Evolutionary conservation across 2,113 vertebrate genomes (phyloP).

Genomic region (Neotragus moschatus): DNA sequence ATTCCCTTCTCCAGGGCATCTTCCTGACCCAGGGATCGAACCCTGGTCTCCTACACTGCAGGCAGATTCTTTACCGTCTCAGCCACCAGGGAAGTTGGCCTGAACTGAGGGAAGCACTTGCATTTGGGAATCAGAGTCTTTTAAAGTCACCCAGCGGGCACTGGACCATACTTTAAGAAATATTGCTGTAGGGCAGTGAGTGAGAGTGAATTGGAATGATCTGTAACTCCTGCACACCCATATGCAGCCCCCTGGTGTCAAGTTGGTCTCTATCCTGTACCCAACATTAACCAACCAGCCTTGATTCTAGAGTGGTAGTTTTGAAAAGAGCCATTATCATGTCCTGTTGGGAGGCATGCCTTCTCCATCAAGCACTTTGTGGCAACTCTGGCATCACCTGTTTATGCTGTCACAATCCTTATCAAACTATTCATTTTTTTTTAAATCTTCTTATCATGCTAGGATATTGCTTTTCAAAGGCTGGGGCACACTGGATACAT

Average conservation of each 20-base stretch:
- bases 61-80: background rate
- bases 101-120: background rate
- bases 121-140: conserved; percentile 3
- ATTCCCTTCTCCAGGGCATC: background rate
- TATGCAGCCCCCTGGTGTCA: background rate
- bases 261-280: background rate
- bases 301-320: background rate
- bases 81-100: background rate
- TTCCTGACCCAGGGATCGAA: background rate
- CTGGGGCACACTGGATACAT: background rate
- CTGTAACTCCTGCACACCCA: background rate
- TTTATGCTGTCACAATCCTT: background rate
- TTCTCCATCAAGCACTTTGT: background rate
- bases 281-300: background rate
- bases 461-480: background rate
- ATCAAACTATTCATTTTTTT: background rate
- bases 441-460: background rate
- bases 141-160: background rate
- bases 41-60: background rate
- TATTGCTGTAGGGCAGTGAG: background rate
- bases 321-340: conserved; percentile 1
- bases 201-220: conserved; percentile 3
- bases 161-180: background rate
- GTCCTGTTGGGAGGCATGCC: background rate
- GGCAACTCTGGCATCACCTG: background rate